These are phyloP conservation scores for Guaruba guarouba DNA, from an alignment of 2,113 vertebrate genomes.

Conservation along the genomic window DNA sequence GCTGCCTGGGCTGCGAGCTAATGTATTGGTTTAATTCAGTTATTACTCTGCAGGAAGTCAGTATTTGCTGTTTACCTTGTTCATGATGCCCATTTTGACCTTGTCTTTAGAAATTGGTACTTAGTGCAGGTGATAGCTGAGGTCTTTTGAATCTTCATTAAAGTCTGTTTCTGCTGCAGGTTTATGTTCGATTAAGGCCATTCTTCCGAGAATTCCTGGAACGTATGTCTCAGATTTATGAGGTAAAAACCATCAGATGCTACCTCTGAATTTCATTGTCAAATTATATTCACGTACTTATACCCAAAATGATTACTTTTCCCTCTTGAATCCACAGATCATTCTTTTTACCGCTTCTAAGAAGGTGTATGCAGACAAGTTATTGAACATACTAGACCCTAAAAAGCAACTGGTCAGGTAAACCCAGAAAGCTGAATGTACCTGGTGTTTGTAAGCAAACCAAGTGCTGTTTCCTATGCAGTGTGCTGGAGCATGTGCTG, in stretches of 20 bases:
- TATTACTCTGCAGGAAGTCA: neutral
- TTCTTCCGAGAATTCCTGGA: constrained; percentile 99
- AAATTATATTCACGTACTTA: neutral
- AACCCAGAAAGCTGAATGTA: neutral
- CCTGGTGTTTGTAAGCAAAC: neutral
- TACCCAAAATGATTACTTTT: constrained; percentile 37
- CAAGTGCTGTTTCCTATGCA: neutral
- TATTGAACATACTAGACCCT: constrained; percentile 98
- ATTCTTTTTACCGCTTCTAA: constrained; percentile 99
- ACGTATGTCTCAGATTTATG: constrained; percentile 98
- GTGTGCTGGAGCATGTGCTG: neutral
- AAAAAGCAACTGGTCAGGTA: constrained; percentile 99
- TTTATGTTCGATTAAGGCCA: constrained; percentile 95
- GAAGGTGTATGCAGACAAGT: constrained; percentile 99
- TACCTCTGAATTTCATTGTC: neutral
- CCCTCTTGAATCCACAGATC: constrained; percentile 80
- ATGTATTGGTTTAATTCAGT: neutral
- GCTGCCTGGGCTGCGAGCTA: neutral
- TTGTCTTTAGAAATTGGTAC: neutral
- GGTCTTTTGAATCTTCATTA: neutral
- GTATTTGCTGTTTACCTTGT: neutral
- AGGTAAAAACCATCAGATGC: constrained; percentile 78
- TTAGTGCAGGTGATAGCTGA: neutral
- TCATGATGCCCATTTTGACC: neutral
- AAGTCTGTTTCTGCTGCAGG: constrained; percentile 73